A percentile compares a stretch with the other conserved stretches of the same genome.
phyloP scores from a whole-genome alignment of 1,140 invertebrate genomes.

The Stenopsyche tienmushanensis region DNA sequence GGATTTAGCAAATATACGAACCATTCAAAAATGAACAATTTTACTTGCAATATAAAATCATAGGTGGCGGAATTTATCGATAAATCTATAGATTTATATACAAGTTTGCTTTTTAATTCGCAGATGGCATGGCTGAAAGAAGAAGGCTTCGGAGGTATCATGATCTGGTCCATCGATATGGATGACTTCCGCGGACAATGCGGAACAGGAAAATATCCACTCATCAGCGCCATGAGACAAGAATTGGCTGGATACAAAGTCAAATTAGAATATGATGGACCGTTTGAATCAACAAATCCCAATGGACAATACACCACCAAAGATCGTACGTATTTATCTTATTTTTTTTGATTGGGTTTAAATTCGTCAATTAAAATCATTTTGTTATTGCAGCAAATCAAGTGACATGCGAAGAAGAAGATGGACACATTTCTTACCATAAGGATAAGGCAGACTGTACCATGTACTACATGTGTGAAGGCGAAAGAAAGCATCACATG shows the following conservation, averaged over 20 bases:
- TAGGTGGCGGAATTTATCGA: background rate
- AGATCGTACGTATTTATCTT: conserved; percentile 68
- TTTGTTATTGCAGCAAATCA: conserved; percentile 81
- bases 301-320: conserved; percentile 80
- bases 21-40: conserved; percentile 2
- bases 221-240: conserved; percentile 84
- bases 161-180: conserved; percentile 97
- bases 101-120: background rate
- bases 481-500: conserved; percentile 94
- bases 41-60: too few relatives aligned
- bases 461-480: conserved; percentile 95
- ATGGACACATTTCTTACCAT: conserved; percentile 92
- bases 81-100: background rate
- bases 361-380: too few relatives aligned
- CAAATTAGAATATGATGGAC: conserved; percentile 82
- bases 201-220: conserved; percentile 86
- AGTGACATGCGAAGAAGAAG: conserved; percentile 87
- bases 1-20: too few relatives aligned
- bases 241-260: conserved; percentile 83
- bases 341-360: background rate
- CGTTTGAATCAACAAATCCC: conserved; percentile 72
- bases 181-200: conserved; percentile 91
- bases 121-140: conserved; percentile 93
- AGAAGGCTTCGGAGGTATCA: conserved; percentile 92
- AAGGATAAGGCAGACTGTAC: conserved; percentile 88